Evolutionary conservation across 2,113 vertebrate genomes (phyloP), one percentile per base, ranked within the genome.

Genomic region (Mohoua ochrocephala): DNA sequence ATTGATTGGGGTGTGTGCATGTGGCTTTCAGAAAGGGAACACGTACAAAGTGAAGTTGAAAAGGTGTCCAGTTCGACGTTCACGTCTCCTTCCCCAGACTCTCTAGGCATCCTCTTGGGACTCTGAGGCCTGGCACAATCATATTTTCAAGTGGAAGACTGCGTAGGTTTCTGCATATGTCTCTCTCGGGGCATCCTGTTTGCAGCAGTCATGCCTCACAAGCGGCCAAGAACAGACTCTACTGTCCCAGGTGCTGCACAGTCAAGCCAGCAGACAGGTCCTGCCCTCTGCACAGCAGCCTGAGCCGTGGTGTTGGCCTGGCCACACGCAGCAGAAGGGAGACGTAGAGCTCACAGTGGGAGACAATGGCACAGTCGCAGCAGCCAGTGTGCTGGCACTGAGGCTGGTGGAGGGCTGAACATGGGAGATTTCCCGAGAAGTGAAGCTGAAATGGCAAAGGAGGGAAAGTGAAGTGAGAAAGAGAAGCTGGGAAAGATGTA

Each of bases 361-460:
- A 83, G 15, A 54, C 27, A 33, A 3, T 0, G 0, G 20, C 1
- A 0, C 0, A 0, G 9, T 33, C 0, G 0, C 54, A 86, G 59
- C 49, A 80, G 56, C 22, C 44, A 22, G 19, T 1, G 22, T 37
- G 37, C 18, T 54, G 47, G 80, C 1, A 5, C 27, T 67, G 56
- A 42, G 52, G 35, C 41, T 41, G 50, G 17, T 37, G 73, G 24
- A 82, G 26, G 28, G 53, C 31, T 65, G 63, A 30, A 15, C 1
- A 15, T 47, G 26, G 69, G 52, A 91, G 24, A 33, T 24, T 95
- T 79, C 56, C 69, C 19, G 1, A 78, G 60, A 89, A 80, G 37
- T 1, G 2, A 69, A 88, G 64, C 42, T 90, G n/a, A 89, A 87
- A 84, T 56, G 49, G 44, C 71, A 94, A 78, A 92, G 26, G 52